Conservation (phyloP, 1,140 invertebrate species). For the Listronotus bonariensis region DNA sequence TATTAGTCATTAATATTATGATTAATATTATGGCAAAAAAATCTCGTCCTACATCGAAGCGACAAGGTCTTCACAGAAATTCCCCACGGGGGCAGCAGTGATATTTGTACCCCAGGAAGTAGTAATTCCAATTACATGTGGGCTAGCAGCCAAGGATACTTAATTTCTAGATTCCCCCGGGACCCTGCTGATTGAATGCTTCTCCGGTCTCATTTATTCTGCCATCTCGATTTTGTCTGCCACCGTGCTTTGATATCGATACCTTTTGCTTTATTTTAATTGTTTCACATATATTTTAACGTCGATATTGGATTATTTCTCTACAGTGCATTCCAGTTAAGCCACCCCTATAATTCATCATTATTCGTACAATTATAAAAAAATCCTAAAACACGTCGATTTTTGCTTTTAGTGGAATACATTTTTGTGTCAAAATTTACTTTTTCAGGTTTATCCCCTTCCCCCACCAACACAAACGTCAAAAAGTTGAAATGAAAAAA, state of each 20-base stretch:
- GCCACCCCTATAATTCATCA: no score
- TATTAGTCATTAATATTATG: no score
- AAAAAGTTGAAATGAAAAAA: no score
- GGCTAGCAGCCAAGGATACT: constrained; percentile 31
- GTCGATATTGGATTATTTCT: no score
- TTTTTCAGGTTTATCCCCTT: no score
- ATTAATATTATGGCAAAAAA: no score
- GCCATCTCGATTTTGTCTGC: constrained; percentile 26
- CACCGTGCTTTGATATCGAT: constrained; percentile 16
- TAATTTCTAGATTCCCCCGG: constrained; percentile 26
- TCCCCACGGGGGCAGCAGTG: constrained; percentile 15
- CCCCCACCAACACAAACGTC: no score
- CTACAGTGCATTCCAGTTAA: no score
- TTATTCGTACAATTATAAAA: no score
- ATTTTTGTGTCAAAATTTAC: no score
- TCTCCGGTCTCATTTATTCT: constrained; percentile 29
- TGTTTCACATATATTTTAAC: not conserved
- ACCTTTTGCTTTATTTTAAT: constrained; percentile 16
- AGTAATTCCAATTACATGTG: constrained; percentile 37
- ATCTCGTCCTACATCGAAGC: constrained; percentile 1
- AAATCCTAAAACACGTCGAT: no score
- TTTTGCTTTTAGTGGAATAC: no score
- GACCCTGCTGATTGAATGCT: constrained; percentile 31
- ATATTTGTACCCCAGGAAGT: constrained; percentile 34
- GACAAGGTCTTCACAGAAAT: constrained; percentile 16